A percentile compares a stretch with the other conserved stretches of the same genome.
Conservation (phyloP, 2,888 invertebrate genomes). For the Lasioglossum zephyrum region DNA sequence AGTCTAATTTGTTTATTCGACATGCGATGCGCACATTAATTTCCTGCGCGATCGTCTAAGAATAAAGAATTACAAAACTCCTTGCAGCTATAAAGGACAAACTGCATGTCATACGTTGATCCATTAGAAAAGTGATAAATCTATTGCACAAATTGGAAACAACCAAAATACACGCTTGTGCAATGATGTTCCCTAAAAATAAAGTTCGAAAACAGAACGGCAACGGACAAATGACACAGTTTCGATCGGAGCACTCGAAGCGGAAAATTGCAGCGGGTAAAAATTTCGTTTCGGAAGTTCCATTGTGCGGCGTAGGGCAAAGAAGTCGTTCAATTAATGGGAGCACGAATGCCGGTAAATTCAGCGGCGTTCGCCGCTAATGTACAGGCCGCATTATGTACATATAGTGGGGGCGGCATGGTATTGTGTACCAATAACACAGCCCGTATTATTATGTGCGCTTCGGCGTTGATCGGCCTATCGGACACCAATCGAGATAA, state of each 20-base stretch:
- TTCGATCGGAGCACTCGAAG: background rate
- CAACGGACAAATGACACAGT: background rate
- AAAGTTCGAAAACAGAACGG: background rate
- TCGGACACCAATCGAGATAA: slow-evolving; percentile 67
- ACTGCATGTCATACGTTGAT: no score
- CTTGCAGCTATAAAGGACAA: no score
- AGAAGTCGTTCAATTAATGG: slow-evolving; percentile 20
- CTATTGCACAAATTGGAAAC: no score
- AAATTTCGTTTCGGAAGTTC: background rate
- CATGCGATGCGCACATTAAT: no score
- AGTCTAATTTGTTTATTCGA: no score
- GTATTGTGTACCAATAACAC: slow-evolving; percentile 55
- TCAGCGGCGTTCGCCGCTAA: slow-evolving; percentile 26
- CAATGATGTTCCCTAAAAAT: background rate
- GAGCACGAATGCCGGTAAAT: slow-evolving; percentile 45
- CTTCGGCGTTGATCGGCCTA: slow-evolving; percentile 49
- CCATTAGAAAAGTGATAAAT: no score
- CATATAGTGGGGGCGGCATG: slow-evolving; percentile 4
- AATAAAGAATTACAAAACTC: no score
- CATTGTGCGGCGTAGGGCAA: background rate
- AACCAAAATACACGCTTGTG: background rate
- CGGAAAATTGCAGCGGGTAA: background rate
- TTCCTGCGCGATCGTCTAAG: no score
- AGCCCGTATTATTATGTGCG: slow-evolving; percentile 57
- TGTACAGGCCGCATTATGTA: slow-evolving; percentile 34